Evolutionary conservation across 2,113 vertebrate genomes (phyloP), one percentile per base, ranked within the genome.

Genomic region (Muscicapa adusta): DNA sequence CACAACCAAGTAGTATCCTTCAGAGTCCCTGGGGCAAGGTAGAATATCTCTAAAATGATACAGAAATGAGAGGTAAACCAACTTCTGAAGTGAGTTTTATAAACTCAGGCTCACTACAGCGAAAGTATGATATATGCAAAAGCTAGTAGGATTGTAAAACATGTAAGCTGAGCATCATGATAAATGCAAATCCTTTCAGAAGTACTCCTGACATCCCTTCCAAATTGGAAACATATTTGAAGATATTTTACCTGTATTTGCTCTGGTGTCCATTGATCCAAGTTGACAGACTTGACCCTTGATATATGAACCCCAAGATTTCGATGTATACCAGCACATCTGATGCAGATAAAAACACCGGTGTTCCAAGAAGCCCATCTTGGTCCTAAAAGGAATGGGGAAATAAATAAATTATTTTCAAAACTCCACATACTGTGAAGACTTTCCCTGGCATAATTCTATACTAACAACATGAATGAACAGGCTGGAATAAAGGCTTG

Each of bases 241-340:
- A 78, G 12, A 18, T 60, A 89, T 84, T 75, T 67, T 98, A 99
- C 99, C 98, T 99, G 99, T 97, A 99, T 99, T 97, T 99, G 99
- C 97, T 99, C 99, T 29, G 98, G 97, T 17, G 99, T 99, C 99
- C 99, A 99, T 85, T 99, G 99, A 96, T 99, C 99, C 98, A 99
- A 97, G 96, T 99, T 99, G 97, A 99, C 99, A 82, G 99, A 99
- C 73, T 99, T 99, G 62, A 99, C 99, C 78, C 99, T 99, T 96
- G 99, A 99, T 98, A 99, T 99, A 98, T 99, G 99, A 94, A 99
- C 99, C 5, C 99, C 99, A 95, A 99, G 98, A 98, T 99, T 99
- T 86, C 99, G 98, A 98, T 99, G 99, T 97, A 99, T 99, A 89
- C 99, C 99, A 78, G 99, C 99, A 96, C 99, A 99, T 97, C 99